Percentiles rank a stretch among this genome's conserved stretches.
Evolutionary conservation across 2,888 invertebrate genomes (phyloP).

Genomic region (Lacanobia wlatinum): DNA sequence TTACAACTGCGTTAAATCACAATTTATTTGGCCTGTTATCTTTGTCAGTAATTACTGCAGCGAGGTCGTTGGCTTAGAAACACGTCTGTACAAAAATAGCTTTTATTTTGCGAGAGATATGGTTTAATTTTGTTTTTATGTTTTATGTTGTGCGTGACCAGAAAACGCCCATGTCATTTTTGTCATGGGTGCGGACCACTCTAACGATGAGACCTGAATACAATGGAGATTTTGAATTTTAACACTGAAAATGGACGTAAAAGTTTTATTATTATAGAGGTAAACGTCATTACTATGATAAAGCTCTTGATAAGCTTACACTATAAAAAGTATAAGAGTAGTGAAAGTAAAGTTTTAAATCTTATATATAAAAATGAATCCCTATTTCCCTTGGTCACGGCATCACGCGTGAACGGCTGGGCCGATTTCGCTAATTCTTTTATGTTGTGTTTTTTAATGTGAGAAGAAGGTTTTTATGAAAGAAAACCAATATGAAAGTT

Average conservation of each 20-base stretch:
- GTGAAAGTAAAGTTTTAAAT: no score
- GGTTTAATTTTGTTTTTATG: slow-evolving; percentile 68
- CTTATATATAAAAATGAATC: background rate
- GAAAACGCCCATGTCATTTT: slow-evolving; percentile 83
- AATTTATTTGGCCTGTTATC: slow-evolving; percentile 78
- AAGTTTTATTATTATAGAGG: slow-evolving; percentile 46
- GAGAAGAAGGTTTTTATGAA: no score
- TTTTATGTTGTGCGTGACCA: slow-evolving; percentile 80
- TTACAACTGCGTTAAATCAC: slow-evolving; percentile 76
- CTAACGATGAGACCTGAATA: slow-evolving; percentile 65
- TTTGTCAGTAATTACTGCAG: slow-evolving; percentile 76
- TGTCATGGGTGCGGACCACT: slow-evolving; percentile 79
- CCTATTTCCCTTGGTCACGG: no score
- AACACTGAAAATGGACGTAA: slow-evolving; percentile 48
- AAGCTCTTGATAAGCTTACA: background rate
- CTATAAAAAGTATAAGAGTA: background rate
- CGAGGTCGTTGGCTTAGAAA: slow-evolving; percentile 73
- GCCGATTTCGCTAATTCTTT: no score
- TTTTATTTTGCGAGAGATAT: slow-evolving; percentile 70
- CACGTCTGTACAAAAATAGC: slow-evolving; percentile 69
- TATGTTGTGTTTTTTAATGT: no score
- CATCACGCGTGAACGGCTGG: no score
- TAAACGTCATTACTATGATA: slow-evolving; percentile 10
- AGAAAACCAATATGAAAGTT: no score
- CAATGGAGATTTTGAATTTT: slow-evolving; percentile 66